Conservation (phyloP, 2,888 invertebrate species). For the Xanthia togata region DNA sequence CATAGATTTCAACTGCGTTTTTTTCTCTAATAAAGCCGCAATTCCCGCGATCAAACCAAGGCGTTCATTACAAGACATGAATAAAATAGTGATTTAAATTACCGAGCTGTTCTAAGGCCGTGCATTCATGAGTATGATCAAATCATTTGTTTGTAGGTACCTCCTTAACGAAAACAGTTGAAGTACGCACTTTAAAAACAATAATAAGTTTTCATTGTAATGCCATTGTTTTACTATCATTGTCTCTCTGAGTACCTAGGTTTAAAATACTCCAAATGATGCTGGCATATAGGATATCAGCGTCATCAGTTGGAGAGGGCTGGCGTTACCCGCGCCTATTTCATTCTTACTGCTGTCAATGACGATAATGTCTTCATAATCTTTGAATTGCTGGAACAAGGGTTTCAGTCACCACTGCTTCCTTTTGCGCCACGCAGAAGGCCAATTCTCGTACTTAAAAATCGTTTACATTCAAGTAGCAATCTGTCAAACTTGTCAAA, state of each 20-base stretch:
- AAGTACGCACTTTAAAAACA: slow-evolving; percentile 38
- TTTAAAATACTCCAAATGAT: slow-evolving; percentile 22
- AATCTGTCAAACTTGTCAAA: no score
- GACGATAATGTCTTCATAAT: neutral
- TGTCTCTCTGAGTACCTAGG: slow-evolving; percentile 10
- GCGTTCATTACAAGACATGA: neutral
- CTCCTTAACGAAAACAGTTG: slow-evolving; percentile 24
- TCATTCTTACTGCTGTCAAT: neutral
- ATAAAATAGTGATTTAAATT: neutral
- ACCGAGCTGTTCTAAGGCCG: neutral
- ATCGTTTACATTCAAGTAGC: no score
- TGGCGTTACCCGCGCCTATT: neutral
- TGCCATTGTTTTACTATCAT: slow-evolving; percentile 33
- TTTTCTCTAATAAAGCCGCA: neutral
- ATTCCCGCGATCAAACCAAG: neutral
- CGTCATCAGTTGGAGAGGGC: neutral
- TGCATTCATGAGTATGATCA: neutral
- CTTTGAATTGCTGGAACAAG: neutral
- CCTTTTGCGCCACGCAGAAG: neutral
- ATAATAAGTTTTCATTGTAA: slow-evolving; percentile 28
- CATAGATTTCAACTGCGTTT: neutral
- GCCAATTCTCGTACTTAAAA: no score
- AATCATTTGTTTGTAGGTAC: slow-evolving; percentile 17
- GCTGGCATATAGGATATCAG: neutral
- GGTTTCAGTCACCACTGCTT: neutral